Evolutionary conservation across 2,113 vertebrate genomes (phyloP).

Genomic region (Potamarius usumacintae): DNA sequence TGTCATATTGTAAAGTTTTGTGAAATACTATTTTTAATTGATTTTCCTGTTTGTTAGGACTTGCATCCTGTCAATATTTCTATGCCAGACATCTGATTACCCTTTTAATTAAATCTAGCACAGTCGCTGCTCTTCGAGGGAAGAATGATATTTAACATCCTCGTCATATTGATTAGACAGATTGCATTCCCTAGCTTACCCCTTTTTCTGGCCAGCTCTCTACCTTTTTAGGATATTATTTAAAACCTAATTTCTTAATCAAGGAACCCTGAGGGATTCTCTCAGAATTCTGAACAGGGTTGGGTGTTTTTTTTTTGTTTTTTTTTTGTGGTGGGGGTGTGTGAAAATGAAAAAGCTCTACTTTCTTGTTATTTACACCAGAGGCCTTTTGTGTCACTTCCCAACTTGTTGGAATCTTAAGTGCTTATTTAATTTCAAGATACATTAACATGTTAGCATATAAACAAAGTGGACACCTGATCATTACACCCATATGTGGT

Average conservation of each 20-base stretch:
- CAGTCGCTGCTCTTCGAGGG: neutral
- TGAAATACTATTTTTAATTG: neutral
- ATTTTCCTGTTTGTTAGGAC: neutral
- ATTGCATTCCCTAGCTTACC: slow-evolving; percentile 19
- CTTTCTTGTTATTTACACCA: neutral
- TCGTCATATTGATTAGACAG: neutral
- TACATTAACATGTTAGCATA: neutral
- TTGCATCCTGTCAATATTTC: neutral
- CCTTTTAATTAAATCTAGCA: neutral
- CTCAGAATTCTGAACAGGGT: neutral
- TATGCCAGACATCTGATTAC: neutral
- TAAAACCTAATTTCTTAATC: neutral
- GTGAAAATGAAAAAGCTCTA: neutral
- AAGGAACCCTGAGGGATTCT: neutral
- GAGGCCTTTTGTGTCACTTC: neutral
- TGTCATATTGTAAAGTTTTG: neutral
- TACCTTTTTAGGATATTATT: slow-evolving; percentile 21
- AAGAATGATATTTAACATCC: neutral
- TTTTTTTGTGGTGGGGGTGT: too few relatives aligned
- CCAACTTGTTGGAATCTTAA: neutral
- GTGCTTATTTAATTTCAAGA: neutral
- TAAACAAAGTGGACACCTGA: neutral
- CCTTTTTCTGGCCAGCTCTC: slow-evolving; percentile 8
- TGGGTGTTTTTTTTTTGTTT: neutral
- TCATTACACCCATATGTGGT: neutral